Conservation (phyloP, 2,797 vertebrate genomes). For the Gobio occitaniae region DNA sequence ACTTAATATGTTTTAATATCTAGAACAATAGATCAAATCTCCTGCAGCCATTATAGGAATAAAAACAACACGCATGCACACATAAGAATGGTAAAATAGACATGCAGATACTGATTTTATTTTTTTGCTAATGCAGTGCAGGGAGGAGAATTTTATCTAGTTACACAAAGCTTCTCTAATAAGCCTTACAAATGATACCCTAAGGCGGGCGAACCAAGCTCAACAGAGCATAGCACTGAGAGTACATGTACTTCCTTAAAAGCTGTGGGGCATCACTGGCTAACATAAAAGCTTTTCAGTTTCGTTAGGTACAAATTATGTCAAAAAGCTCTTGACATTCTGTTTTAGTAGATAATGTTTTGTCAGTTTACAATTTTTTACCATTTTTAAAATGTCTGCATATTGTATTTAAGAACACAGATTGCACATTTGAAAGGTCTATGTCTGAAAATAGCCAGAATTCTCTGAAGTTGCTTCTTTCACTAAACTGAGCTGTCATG, state of each 20-base stretch:
- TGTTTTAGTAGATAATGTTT: constrained; percentile 10
- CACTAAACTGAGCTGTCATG: constrained; percentile 31
- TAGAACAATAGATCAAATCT: constrained; percentile 18
- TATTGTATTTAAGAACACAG: background rate
- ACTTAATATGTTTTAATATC: constrained; percentile 9
- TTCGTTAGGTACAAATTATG: background rate
- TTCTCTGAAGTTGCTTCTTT: constrained; percentile 15
- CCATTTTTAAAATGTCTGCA: background rate
- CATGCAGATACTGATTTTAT: background rate
- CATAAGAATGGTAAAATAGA: background rate
- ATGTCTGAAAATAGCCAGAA: constrained; percentile 28
- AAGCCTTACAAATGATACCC: constrained; percentile 58
- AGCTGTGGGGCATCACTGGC: constrained; percentile 15
- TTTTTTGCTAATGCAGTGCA: constrained; percentile 17
- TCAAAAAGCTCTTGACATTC: background rate
- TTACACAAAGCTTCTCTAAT: constrained; percentile 52
- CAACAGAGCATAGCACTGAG: constrained; percentile 30
- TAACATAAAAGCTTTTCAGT: constrained; percentile 35
- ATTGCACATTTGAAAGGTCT: constrained; percentile 3
- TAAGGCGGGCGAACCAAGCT: constrained; percentile 44
- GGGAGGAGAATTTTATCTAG: constrained; percentile 43
- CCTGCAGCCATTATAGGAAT: constrained; percentile 13
- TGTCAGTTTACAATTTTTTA: background rate
- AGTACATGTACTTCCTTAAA: constrained; percentile 25
- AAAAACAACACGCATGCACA: background rate